Evolutionary conservation across 2,888 invertebrate species (phyloP), one percentile per base, ranked within the genome.

Genomic region (Erpobdella octoculata): DNA sequence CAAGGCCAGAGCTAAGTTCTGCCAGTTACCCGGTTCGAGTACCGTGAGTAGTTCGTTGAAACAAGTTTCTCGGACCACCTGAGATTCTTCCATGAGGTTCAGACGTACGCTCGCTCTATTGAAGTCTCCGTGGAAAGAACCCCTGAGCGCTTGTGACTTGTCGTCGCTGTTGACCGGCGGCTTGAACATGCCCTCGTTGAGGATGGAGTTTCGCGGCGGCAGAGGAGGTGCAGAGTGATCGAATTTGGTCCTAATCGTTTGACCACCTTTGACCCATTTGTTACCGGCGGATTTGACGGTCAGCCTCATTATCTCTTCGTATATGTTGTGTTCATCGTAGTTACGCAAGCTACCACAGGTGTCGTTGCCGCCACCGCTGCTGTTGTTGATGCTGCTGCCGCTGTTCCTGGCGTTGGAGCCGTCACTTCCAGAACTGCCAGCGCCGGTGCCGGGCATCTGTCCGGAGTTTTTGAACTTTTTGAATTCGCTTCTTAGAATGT

Each of bases 11-110:
- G 76, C 76, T 4, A 77, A 72, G 35, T 73, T 72, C 66, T 75
- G 76, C 77, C 77, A 77, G 53, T 75, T 53, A 28, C 71, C 73
- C 1, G 65, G 36, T 18, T 62, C 36, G n/a, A 73, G 36, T 28
- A 37, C 71, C 12, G 21, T 38, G 15, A 70, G 53, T 8, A 73
- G 61, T 1, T 66, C 73, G 25, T 67, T 64, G 53, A 73, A 73
- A 33, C 70, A 71, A 18, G 71, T 66, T 18, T 73, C 73, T 48
- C 41, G 66, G 18, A 73, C 62, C 6, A 64, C 33, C 9, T 71
- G 65, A 0, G 70, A 37, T 46, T 71, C 71, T 9, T 73, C 73
- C 21, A 73, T 65, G 21, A 65, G 62, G 59, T 64, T 65, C 18
- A 72, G 66, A 15, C 58, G 65, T 2, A 31, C 2, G 25, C 71